Percentiles rank a stretch among this genome's conserved stretches.
Conservation (phyloP, 2,888 invertebrate genomes). For the Nomada lathburiana region DNA sequence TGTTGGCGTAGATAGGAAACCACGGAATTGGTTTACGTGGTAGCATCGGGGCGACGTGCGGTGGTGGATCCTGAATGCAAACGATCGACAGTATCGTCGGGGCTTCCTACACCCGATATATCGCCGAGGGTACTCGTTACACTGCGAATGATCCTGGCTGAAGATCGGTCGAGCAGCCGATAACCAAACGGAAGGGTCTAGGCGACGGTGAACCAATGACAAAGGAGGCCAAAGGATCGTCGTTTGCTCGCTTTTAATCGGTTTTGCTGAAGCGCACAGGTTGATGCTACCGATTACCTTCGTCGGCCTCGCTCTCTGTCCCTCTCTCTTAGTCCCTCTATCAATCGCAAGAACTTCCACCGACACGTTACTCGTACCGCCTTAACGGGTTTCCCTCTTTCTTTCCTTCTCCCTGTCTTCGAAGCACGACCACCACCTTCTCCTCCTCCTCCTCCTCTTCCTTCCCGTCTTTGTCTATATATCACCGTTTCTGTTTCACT, state of each 20-base stretch:
- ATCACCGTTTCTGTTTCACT: conserved; percentile 34
- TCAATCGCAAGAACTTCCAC: conserved; percentile 74
- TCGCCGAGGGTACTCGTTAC: conserved; percentile 66
- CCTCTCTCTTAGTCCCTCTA: conserved; percentile 60
- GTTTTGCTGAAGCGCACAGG: conserved; percentile 57
- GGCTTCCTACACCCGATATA: conserved; percentile 24
- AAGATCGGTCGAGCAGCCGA: conserved; percentile 31
- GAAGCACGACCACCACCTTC: conserved; percentile 5
- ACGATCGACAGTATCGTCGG: conserved; percentile 19
- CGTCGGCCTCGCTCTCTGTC: conserved; percentile 58
- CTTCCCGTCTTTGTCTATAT: conserved; percentile 28
- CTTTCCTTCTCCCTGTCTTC: conserved; percentile 30
- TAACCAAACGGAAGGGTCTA: conserved; percentile 7
- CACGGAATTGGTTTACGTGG: conserved; percentile 69
- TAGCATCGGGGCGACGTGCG: conserved; percentile 62
- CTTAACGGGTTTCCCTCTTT: conserved; percentile 73
- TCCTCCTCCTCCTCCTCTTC: conserved; percentile 21
- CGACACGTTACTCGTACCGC: conserved; percentile 71
- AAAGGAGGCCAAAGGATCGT: conserved; percentile 49
- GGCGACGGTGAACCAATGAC: conserved; percentile 32
- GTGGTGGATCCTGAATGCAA: conserved; percentile 29
- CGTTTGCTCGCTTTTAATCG: conserved; percentile 53
- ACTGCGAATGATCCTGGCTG: conserved; percentile 67
- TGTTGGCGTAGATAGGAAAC: conserved; percentile 72
- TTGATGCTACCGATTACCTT: conserved; percentile 68